Percentiles rank a stretch among this genome's conserved stretches.
Evolutionary conservation across 2,888 invertebrate genomes (phyloP).

Genomic region (Villa cingulata): DNA sequence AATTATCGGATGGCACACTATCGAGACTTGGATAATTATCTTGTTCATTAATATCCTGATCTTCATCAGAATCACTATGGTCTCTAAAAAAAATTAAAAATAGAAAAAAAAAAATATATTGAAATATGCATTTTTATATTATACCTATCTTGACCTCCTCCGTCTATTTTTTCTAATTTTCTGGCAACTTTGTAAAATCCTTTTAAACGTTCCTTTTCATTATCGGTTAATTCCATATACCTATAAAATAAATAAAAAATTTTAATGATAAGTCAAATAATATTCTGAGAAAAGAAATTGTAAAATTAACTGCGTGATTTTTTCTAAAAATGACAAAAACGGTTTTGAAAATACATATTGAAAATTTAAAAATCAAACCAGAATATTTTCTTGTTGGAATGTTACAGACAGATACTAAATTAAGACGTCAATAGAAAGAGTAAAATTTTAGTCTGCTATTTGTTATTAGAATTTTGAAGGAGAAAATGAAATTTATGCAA

Average conservation of each 20-base stretch:
- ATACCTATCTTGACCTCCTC: slow-evolving; percentile 55
- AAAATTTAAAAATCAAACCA: no score
- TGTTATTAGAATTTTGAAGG: no score
- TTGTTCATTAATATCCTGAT: slow-evolving; percentile 54
- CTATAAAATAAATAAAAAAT: slow-evolving; percentile 33
- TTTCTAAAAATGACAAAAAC: no score
- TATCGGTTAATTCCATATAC: slow-evolving; percentile 81
- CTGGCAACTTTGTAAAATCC: slow-evolving; percentile 85
- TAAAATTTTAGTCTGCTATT: no score
- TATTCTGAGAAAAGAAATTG: no score
- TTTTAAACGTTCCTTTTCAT: slow-evolving; percentile 82
- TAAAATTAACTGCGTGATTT: no score
- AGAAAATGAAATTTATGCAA: no score
- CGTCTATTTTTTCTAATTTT: slow-evolving; percentile 80
- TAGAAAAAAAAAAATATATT: neutral
- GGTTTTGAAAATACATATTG: no score
- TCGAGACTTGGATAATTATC: slow-evolving; percentile 67
- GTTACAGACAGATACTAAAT: no score
- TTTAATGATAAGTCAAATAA: no score
- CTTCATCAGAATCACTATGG: slow-evolving; percentile 59
- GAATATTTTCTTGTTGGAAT: no score
- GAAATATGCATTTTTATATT: neutral
- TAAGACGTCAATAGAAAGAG: no score
- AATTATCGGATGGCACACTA: slow-evolving; percentile 62
- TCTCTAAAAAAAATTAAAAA: slow-evolving; percentile 37